These are phyloP conservation scores for Helicoverpa zea DNA, from an alignment of 1,140 invertebrate species.

Conservation along the genomic window DNA sequence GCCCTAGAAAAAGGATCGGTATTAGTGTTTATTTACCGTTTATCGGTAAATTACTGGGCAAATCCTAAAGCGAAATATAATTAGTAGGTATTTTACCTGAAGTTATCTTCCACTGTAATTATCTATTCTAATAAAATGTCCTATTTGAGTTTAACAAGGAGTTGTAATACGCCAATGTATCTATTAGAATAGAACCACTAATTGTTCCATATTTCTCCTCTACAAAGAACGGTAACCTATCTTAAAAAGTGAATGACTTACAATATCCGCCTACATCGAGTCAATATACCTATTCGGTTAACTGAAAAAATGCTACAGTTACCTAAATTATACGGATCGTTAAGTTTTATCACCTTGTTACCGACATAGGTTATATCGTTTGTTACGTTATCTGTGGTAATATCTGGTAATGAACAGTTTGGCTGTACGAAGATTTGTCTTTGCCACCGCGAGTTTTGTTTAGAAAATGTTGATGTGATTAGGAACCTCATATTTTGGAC, in stretches of 20 bases:
- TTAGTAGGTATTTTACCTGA: too few species aligned
- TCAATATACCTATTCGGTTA: conserved; percentile 2
- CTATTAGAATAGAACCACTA: too few species aligned
- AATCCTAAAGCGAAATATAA: too few species aligned
- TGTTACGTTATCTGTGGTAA: conserved; percentile 29
- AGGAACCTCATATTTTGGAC: background rate
- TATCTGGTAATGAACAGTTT: conserved; percentile 29
- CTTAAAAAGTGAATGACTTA: background rate
- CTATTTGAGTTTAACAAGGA: too few species aligned
- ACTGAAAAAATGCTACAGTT: conserved; percentile 31
- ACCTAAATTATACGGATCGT: conserved; percentile 24
- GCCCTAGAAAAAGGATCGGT: too few species aligned
- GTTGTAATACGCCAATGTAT: too few species aligned
- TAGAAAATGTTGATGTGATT: background rate
- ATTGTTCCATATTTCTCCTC: too few species aligned
- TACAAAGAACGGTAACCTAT: too few species aligned
- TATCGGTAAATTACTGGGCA: too few species aligned
- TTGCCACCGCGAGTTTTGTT: background rate
- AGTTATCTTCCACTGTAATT: too few species aligned
- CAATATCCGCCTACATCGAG: background rate
- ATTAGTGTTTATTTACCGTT: too few species aligned
- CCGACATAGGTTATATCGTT: conserved; percentile 7
- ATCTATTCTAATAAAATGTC: too few species aligned
- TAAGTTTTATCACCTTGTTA: conserved; percentile 35
- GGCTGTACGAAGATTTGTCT: background rate